Evolutionary conservation across 2,113 vertebrate genomes (phyloP).

Genomic region (mouse (Mus musculus)): GRCm39 chr6:144555001-144555500

Average conservation of each 20-base stretch:
- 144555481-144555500: background rate
- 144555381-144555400: background rate
- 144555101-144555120: fast-evolving
- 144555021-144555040: background rate
- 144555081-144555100: background rate
- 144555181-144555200: background rate
- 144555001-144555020: background rate
- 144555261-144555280: background rate
- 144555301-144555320: too few species aligned
- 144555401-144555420: background rate
- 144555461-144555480: background rate
- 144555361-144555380: background rate
- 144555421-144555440: background rate
- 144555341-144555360: background rate
- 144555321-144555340: background rate
- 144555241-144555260: background rate
- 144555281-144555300: background rate
- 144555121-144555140: fast-evolving
- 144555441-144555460: too few species aligned
- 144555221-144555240: background rate
- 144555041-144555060: background rate
- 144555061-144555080: background rate
- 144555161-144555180: background rate
- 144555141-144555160: background rate
- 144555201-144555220: background rate